Conservation (phyloP, 2,888 invertebrate genomes). For the Lycophotia porphyrea region DNA sequence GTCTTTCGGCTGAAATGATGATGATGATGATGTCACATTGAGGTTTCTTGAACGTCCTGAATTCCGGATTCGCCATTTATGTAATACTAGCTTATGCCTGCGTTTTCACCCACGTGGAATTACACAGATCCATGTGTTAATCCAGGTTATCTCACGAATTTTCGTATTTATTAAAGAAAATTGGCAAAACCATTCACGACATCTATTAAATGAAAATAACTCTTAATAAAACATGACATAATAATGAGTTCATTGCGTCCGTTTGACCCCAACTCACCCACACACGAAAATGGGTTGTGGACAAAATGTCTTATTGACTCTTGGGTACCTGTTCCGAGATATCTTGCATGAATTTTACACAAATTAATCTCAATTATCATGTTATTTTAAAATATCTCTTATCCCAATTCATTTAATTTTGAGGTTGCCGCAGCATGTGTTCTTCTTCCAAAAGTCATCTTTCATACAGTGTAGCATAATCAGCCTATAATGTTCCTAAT, state of each 20-base stretch:
- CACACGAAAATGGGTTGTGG: neutral
- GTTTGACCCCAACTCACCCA: constrained; percentile 28
- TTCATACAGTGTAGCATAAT: neutral
- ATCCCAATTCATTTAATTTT: neutral
- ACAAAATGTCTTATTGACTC: constrained; percentile 3
- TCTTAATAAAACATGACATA: constrained; percentile 29
- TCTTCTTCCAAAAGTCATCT: neutral
- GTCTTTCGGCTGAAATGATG: no score
- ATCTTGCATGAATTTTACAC: neutral
- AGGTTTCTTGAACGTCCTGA: neutral
- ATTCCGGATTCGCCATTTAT: neutral
- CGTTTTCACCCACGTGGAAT: neutral
- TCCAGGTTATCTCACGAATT: neutral
- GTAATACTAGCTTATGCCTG: neutral
- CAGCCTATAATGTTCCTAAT: neutral
- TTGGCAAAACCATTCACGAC: neutral
- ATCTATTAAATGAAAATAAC: neutral
- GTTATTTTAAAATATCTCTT: neutral
- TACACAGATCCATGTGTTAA: neutral
- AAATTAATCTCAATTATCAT: neutral
- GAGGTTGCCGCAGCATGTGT: neutral
- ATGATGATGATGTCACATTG: constrained; percentile 6
- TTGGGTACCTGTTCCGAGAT: neutral
- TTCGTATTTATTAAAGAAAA: neutral
- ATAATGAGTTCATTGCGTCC: constrained; percentile 22